Conservation (phyloP, 2,888 invertebrate species). For the Ennomos erosarius region DNA sequence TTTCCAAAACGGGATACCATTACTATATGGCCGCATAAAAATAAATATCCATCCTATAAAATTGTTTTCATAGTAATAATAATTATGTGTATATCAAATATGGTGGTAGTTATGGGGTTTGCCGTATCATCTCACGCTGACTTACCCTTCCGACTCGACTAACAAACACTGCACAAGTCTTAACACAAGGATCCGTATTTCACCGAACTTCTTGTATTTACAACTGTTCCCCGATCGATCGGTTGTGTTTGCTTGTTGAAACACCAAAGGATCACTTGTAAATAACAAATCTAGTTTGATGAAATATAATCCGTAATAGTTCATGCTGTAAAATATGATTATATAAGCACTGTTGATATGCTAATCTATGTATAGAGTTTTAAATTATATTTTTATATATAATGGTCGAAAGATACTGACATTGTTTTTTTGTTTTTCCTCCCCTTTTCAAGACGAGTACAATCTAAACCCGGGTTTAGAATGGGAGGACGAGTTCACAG, state of each 20-base stretch:
- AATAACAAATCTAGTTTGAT: constrained; percentile 40
- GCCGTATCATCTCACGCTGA: constrained; percentile 81
- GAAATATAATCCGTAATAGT: constrained; percentile 59
- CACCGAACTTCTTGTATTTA: constrained; percentile 49
- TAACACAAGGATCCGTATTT: constrained; percentile 66
- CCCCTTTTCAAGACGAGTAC: constrained; percentile 98
- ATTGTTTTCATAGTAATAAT: constrained; percentile 58
- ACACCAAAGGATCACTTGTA: constrained; percentile 28
- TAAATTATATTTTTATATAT: constrained; percentile 55
- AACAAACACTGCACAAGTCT: constrained; percentile 82
- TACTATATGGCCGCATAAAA: constrained; percentile 64
- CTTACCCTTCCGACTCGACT: constrained; percentile 77
- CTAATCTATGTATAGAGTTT: constrained; percentile 77
- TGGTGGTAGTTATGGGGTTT: constrained; percentile 78
- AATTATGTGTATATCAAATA: constrained; percentile 76
- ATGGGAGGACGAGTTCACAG: constrained; percentile 99
- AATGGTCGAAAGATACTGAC: constrained; percentile 84
- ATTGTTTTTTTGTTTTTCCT: constrained; percentile 84
- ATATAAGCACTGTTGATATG: constrained; percentile 76
- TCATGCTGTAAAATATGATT: constrained; percentile 73
- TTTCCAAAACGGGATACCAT: constrained; percentile 50
- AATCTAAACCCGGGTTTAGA: constrained; percentile 99
- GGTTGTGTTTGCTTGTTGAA: constrained; percentile 2
- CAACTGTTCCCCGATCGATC: constrained; percentile 40
- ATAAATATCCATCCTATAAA: constrained; percentile 45